Base-by-base conservation (phyloP, 92 coral and sea anemone genomes). In the Muricea muricata region DNA sequence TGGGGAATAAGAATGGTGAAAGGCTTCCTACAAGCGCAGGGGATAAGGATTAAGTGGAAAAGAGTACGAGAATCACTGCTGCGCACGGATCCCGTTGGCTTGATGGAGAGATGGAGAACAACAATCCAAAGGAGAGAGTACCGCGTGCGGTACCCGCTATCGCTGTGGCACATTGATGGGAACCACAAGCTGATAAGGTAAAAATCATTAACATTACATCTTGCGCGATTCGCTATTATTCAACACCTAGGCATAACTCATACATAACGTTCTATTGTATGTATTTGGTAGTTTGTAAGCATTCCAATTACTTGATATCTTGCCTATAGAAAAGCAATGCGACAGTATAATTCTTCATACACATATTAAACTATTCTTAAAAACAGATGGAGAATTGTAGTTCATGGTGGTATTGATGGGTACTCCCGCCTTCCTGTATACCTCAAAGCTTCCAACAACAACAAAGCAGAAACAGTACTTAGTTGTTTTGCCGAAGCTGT, bases 91-190 rank as follows among this genome's bases (percentile, higher is more conserved):
- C 92, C 90, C 35, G 40, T 80, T 29, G 92, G 87, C 18, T 78
- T 89, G 42, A 71, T 80, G 69, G 71, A 61, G 60, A 71, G 92
- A 69, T 85, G 85, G 75, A 70, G 17, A 58, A 35, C 11, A 56
- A 66, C 90, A 73, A 61, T 75, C 7, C 79, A 75, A 63, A 68
- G 90, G 33, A 42, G 93, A 57, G 61, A 63, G 35, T 90, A 90
- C 76, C 75, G 55, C 34, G 93, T 81, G 20, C 78, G 67, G 58
- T 66, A 85, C n/a, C 93, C 90, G 45, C 79, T 80, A n/a, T 73
- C 90, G 20, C 56, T 90, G 20, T 90, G 93, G 90, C 92, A 89
- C 71, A 76, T 88, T 87, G 91, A 87, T 66, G 87, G 87, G 12
- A 33, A 81, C 48, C 88, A 83, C 52, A 88, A 84, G 48, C 65